Conservation (phyloP, 1,140 invertebrate genomes). For the Calliphora vicina region DNA sequence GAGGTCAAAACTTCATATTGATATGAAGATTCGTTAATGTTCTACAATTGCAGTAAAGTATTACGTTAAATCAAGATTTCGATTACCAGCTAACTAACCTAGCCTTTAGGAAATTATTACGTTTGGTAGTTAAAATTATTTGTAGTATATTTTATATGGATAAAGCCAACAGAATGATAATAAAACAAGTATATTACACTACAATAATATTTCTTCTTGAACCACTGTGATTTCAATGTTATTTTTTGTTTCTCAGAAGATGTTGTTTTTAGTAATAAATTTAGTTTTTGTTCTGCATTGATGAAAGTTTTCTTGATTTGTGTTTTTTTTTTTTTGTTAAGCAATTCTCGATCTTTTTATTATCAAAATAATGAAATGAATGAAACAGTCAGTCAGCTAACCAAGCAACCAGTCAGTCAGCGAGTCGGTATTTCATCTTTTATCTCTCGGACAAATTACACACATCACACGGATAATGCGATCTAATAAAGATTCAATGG, state of each 20-base stretch:
- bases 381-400: not conserved
- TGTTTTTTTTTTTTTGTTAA: not conserved
- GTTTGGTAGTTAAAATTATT: no score
- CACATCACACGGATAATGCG: slow-evolving; percentile 32
- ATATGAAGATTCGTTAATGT: no score
- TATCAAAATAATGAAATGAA: not conserved
- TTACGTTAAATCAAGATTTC: no score
- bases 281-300: slow-evolving; percentile 3
- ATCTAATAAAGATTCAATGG: slow-evolving; percentile 15
- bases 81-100: no score
- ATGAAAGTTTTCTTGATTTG: slow-evolving; percentile 17
- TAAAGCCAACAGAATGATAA: no score
- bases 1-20: no score
- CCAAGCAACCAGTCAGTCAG: not conserved
- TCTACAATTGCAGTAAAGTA: no score
- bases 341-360: not conserved
- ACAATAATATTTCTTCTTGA: no score
- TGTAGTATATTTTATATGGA: no score
- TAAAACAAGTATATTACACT: no score
- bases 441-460: slow-evolving; percentile 33
- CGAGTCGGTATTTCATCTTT: slow-evolving; percentile 8
- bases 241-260: not conserved
- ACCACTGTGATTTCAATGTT: not conserved
- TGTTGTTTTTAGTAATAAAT: not conserved
- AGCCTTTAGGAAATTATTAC: no score